Base-by-base conservation (phyloP, 2,888 invertebrate species). In the Sceliomorpha sp. region DNA sequence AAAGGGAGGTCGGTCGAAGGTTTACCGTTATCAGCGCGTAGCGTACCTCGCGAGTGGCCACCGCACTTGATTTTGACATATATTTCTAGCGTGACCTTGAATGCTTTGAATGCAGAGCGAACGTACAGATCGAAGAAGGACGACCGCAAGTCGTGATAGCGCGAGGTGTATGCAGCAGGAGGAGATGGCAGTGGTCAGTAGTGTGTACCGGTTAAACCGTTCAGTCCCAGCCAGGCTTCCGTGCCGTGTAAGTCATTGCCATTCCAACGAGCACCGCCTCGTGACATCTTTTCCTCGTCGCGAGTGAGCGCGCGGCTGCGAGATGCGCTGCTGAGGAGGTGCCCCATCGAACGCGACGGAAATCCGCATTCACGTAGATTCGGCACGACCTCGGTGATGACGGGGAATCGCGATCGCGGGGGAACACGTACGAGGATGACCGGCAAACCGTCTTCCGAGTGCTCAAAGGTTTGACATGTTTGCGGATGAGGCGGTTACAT, bases 51-150 rank as follows among this genome's bases (percentile, higher is more conserved):
- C 40, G 17, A 36, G 13, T 53, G 27, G 47, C 55, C 64, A 58
- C 29, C 53, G 70, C 51, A 58, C 40, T 76, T 72, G 77, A 76
- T 81, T 80, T 81, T 75, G 77, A 75, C 77, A 75, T 66, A 78
- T 79, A 79, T 80, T 76, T 77, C 73, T 72, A 73, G 72, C 72
- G 66, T 80, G 83, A 83, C 84, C 83, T 84, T 84, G 83, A 81
- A 81, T 78, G 75, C 40, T 68, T 70, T 26, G 73, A 78, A 77
- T 76, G 69, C 75, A 72, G 74, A 73, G 72, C 73, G 70, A 69
- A 64, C 72, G 44, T 67, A 50, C 48, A 47, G 59, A 58, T 51
- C 64, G 69, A 77, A 78, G 79, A 79, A 79, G 78, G 75, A 79
- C 77, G 77, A 76, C 39, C 10, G 42, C 32, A 62, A 47, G 37